Evolutionary conservation across 2,113 vertebrate genomes (phyloP).

Genomic region (Alethe castanea): DNA sequence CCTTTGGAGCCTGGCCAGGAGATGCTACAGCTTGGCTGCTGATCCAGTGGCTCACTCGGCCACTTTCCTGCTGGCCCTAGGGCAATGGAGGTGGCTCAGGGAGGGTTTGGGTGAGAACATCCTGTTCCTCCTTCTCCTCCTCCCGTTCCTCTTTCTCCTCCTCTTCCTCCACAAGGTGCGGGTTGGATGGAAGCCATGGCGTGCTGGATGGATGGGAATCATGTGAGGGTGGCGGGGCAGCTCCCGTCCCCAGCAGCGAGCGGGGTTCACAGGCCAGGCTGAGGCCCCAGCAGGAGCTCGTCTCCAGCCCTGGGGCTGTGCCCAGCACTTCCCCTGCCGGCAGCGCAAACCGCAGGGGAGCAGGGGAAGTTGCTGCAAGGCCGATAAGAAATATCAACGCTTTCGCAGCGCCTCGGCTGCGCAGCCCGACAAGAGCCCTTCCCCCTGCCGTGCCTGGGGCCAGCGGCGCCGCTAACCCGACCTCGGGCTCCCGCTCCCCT

Average conservation of each 20-base stretch:
- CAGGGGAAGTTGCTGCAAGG: conserved; percentile 64
- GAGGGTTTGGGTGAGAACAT: not conserved
- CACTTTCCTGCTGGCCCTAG: not conserved
- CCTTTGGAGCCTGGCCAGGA: not conserved
- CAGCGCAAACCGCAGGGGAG: conserved; percentile 46
- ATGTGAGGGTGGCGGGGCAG: rapidly evolving
- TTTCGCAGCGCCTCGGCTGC: not conserved
- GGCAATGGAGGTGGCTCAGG: not conserved
- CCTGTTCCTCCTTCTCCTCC: not conserved
- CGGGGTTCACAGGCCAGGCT: not conserved
- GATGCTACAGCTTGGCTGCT: not conserved
- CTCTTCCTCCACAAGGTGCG: not conserved
- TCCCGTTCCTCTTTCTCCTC: not conserved
- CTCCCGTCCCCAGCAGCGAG: not conserved
- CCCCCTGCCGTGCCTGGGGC: not conserved
- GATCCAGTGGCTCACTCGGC: not conserved
- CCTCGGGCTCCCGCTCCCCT: not conserved
- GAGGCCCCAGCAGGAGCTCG: rapidly evolving
- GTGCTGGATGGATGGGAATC: too few species aligned
- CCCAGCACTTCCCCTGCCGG: conserved; percentile 32
- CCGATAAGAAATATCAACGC: conserved; percentile 68
- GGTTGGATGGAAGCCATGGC: not conserved
- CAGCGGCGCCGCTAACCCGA: rapidly evolving
- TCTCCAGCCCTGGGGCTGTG: not conserved
- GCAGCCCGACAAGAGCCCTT: not conserved